These are phyloP conservation scores for Odontamblyopus lacepedii DNA, from an alignment of 2,797 vertebrate species.

Conservation along the genomic window DNA sequence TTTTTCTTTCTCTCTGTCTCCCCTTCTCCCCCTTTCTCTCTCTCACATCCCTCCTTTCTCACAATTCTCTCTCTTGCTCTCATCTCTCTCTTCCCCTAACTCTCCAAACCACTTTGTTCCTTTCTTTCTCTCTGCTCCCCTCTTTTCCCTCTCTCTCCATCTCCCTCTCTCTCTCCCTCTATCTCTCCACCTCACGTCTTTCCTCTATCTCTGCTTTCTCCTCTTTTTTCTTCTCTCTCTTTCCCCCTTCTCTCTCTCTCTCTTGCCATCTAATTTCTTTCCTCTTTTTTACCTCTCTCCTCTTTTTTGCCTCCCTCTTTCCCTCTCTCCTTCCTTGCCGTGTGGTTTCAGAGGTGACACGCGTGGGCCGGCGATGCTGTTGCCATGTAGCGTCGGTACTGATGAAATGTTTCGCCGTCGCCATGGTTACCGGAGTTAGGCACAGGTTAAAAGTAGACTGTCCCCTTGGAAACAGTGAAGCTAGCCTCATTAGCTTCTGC, in stretches of 20 bases:
- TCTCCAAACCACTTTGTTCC: no score
- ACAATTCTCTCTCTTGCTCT: neutral
- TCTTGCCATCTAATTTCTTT: neutral
- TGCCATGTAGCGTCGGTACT: conserved; percentile 34
- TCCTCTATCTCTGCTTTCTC: neutral
- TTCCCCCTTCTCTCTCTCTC: neutral
- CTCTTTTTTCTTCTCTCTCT: neutral
- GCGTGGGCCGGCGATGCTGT: conserved; percentile 27
- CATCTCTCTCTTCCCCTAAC: no score
- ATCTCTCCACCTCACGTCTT: neutral
- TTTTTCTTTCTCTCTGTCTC: no score
- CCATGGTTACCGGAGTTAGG: conserved; percentile 31
- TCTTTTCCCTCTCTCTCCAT: no score
- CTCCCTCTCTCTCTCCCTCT: neutral
- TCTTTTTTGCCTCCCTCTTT: neutral
- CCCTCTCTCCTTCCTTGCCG: neutral
- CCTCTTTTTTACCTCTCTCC: neutral
- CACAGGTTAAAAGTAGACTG: conserved; percentile 39
- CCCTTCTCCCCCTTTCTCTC: no score
- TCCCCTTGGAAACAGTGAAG: conserved; percentile 30
- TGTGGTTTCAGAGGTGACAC: neutral
- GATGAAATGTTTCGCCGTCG: conserved; percentile 32
- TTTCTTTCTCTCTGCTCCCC: neutral
- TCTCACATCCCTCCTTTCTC: neutral
- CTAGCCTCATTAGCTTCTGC: neutral